Conservation (phyloP, 1,140 invertebrate genomes). For the Penaeus chinensis region DNA sequence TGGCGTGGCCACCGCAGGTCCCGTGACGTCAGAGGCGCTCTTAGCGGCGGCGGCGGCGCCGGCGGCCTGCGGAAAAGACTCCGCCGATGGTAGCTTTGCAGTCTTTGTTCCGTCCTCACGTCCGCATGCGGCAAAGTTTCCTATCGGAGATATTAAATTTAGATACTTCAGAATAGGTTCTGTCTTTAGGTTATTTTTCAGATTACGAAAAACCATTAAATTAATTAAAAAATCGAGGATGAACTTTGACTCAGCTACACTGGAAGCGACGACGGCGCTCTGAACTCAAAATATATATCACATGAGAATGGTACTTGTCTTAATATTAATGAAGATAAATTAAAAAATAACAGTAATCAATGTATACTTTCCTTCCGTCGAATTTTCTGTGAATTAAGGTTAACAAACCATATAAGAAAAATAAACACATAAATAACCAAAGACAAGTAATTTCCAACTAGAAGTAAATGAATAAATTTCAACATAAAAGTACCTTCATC, state of each 20-base stretch:
- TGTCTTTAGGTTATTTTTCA: not conserved
- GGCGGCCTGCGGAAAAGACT: conserved; percentile 16
- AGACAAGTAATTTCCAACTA: too few relatives aligned
- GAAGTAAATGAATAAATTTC: too few relatives aligned
- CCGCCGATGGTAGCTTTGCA: conserved; percentile 1
- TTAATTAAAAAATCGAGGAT: conserved; percentile 13
- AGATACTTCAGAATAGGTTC: not conserved
- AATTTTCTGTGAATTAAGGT: too few relatives aligned
- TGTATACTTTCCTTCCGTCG: too few relatives aligned
- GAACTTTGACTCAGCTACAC: not conserved
- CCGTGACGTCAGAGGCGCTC: conserved; percentile 29
- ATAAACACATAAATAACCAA: too few relatives aligned
- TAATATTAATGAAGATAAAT: too few relatives aligned
- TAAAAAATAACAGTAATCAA: too few relatives aligned
- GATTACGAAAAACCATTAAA: not conserved
- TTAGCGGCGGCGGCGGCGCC: conserved; percentile 26
- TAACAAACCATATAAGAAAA: too few relatives aligned
- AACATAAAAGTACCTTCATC: too few relatives aligned
- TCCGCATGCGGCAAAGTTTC: conserved; percentile 1
- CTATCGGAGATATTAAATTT: conserved; percentile 38
- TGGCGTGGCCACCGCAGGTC: conserved; percentile 31
- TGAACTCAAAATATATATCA: too few relatives aligned
- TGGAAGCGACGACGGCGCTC: too few relatives aligned
- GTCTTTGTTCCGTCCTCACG: not conserved
- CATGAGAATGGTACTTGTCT: too few relatives aligned